Conservation (phyloP, 2,113 vertebrate genomes). For the Myrmecophaga tridactyla region DNA sequence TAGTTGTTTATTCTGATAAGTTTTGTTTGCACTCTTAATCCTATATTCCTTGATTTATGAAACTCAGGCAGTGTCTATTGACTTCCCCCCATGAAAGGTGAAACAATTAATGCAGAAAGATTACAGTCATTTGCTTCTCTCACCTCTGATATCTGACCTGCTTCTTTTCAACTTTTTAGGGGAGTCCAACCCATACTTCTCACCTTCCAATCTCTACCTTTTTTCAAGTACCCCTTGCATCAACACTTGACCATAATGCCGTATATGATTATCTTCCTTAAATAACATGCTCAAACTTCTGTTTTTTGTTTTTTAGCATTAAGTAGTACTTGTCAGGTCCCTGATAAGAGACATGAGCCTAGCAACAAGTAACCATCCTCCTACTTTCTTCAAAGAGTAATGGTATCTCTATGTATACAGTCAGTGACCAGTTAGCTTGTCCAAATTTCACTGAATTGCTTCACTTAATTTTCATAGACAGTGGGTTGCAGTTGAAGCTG, state of each 20-base stretch:
- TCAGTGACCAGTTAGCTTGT: background rate
- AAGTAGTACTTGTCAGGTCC: background rate
- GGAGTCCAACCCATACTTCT: background rate
- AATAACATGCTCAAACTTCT: background rate
- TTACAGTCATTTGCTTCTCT: background rate
- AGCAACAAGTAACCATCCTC: background rate
- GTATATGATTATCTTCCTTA: background rate
- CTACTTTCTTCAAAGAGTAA: background rate
- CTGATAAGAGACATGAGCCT: background rate
- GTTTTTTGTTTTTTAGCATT: background rate
- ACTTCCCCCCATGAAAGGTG: background rate
- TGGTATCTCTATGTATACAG: background rate
- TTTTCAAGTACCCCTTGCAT: background rate
- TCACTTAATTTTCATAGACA: background rate
- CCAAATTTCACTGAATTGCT: background rate
- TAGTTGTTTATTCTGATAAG: background rate
- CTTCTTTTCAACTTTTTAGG: background rate
- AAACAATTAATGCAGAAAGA: background rate
- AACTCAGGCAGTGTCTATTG: background rate
- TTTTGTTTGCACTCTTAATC: background rate
- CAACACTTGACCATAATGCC: background rate
- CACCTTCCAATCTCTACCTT: background rate
- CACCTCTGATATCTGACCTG: background rate
- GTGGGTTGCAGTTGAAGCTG: background rate
- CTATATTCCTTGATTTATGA: background rate